These are phyloP conservation scores for Porites lobata DNA, from an alignment of 92 coral and sea anemone species.

Conservation along the genomic window DNA sequence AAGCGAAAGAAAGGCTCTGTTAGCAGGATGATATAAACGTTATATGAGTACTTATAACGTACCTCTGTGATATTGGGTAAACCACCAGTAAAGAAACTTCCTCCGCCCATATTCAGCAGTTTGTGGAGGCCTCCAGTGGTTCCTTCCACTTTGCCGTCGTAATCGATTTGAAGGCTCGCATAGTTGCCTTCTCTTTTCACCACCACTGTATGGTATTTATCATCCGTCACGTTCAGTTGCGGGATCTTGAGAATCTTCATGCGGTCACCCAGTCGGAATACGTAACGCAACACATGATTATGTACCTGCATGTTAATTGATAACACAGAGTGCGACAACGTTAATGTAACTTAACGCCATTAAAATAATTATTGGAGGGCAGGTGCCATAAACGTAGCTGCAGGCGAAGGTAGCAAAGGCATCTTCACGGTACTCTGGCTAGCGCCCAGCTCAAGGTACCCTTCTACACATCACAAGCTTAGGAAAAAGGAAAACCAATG, in stretches of 20 bases:
- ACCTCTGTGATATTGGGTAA: slow-evolving; percentile 91
- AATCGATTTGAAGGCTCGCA: slow-evolving; percentile 91
- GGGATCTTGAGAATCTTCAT: slow-evolving; percentile 92
- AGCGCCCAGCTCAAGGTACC: no score
- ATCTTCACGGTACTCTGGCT: no score
- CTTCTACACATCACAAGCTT: no score
- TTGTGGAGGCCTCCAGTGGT: slow-evolving; percentile 87
- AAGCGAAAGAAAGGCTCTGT: no score
- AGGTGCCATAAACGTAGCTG: no score
- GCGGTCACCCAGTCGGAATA: slow-evolving; percentile 92
- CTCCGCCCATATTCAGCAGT: slow-evolving; percentile 94
- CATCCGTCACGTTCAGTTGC: slow-evolving; percentile 86
- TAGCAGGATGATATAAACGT: no score
- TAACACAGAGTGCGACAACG: no score
- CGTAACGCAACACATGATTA: slow-evolving; percentile 81
- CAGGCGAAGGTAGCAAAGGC: no score
- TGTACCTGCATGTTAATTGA: slow-evolving; percentile 62
- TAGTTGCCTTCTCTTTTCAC: slow-evolving; percentile 89
- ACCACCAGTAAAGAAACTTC: slow-evolving; percentile 92
- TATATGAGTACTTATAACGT: neutral
- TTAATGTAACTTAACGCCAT: no score
- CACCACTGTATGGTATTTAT: slow-evolving; percentile 84
- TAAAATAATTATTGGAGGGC: no score
- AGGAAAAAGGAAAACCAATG: no score
- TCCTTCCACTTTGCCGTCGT: slow-evolving; percentile 79